These are phyloP conservation scores for Coregonus ussuriensis DNA, from an alignment of 2,797 vertebrate species.

Conservation along the genomic window DNA sequence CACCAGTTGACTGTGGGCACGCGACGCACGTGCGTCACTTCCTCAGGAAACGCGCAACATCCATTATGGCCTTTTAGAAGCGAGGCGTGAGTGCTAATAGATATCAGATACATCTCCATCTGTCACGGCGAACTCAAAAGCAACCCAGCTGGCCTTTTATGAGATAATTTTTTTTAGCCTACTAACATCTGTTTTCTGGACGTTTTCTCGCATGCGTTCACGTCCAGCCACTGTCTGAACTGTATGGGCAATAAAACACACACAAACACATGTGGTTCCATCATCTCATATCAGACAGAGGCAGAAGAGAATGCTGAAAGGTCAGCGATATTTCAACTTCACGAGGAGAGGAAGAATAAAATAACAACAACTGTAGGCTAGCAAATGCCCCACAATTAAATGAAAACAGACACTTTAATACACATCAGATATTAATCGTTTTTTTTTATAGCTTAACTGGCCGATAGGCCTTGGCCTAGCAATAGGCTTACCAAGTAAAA, in stretches of 20 bases:
- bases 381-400: neutral
- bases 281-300: neutral
- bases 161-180: neutral
- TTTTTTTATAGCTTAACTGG: too few species aligned
- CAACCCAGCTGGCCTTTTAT: neutral
- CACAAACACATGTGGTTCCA: neutral
- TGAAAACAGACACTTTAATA: slow-evolving; percentile 16
- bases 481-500: too few species aligned
- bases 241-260: neutral
- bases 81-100: neutral
- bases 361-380: neutral
- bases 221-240: neutral
- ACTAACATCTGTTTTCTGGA: neutral
- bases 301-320: neutral
- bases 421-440: neutral
- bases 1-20: neutral
- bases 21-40: neutral
- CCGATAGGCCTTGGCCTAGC: too few species aligned
- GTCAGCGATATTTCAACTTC: neutral
- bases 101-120: slow-evolving; percentile 8
- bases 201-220: neutral
- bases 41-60: neutral
- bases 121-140: neutral
- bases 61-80: slow-evolving; percentile 1
- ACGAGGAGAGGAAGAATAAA: too few species aligned